phyloP scores from a whole-genome alignment of 2,888 invertebrate species.

The Amorpha juglandis region DNA sequence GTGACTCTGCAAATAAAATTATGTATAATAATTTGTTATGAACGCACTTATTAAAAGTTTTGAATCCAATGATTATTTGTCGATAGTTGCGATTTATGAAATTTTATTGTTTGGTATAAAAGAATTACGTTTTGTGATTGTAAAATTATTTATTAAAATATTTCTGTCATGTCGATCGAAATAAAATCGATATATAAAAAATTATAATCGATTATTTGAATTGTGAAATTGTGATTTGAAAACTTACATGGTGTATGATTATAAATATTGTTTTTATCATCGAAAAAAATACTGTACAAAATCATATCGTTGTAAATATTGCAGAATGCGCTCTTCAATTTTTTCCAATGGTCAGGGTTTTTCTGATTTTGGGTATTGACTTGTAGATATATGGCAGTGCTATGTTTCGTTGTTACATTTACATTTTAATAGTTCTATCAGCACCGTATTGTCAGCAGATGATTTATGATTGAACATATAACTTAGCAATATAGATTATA shows the following conservation, averaged over 20 bases:
- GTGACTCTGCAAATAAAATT: conserved; percentile 9
- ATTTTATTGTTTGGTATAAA: conserved; percentile 14
- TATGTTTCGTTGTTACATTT: conserved; percentile 31
- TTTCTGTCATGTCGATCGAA: conserved; percentile 8
- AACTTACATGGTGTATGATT: conserved; percentile 17
- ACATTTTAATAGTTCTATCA: conserved; percentile 31
- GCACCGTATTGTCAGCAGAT: conserved; percentile 31
- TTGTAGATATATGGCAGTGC: conserved; percentile 32
- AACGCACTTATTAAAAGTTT: conserved; percentile 12
- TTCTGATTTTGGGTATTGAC: conserved; percentile 10
- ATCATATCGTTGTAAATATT: conserved; percentile 23
- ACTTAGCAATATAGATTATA: conserved; percentile 31
- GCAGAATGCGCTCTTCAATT: conserved; percentile 10
- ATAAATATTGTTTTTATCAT: conserved; percentile 16
- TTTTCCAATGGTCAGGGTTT: neutral
- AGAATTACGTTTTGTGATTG: conserved; percentile 1
- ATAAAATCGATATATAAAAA: conserved; percentile 7
- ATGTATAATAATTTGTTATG: conserved; percentile 19
- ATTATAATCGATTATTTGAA: conserved; percentile 8
- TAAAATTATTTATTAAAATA: conserved; percentile 5
- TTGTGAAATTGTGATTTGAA: conserved; percentile 16
- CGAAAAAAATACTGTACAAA: conserved; percentile 20
- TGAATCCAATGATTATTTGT: conserved; percentile 3
- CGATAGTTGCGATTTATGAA: conserved; percentile 13
- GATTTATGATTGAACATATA: conserved; percentile 31